A percentile compares a stretch with the other conserved stretches of the same genome.
These are phyloP conservation scores for Paracentrotus lividus DNA, from an alignment of 53 echinoderm and acorn worm species.

Conservation along the genomic window DNA sequence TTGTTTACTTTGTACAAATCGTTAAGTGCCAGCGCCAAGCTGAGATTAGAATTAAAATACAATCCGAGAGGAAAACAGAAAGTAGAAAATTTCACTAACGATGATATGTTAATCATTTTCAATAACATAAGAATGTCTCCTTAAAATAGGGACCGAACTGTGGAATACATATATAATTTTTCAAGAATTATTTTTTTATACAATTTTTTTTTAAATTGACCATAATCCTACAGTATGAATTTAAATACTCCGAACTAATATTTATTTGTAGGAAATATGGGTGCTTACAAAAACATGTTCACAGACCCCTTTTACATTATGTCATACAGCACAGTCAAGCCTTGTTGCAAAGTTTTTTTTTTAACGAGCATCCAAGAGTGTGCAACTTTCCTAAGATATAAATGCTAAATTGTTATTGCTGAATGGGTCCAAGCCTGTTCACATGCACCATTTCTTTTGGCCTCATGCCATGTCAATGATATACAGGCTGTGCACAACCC, in stretches of 20 bases:
- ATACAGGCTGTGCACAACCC: not conserved
- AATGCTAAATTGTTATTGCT: slow-evolving; percentile 40
- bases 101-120: slow-evolving; percentile 30
- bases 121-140: not conserved
- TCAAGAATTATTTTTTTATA: not conserved
- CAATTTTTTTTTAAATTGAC: not conserved
- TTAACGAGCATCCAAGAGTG: not conserved
- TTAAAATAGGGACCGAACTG: too few species aligned
- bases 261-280: not conserved
- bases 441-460: not conserved
- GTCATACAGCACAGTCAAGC: not conserved
- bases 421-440: not conserved
- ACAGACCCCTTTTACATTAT: not conserved
- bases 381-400: not conserved
- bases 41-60: not conserved
- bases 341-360: not conserved
- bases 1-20: slow-evolving; percentile 38
- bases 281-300: not conserved
- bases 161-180: too few species aligned
- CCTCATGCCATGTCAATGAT: not conserved
- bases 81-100: slow-evolving; percentile 13
- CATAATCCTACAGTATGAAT: not conserved
- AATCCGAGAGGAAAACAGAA: slow-evolving; percentile 34
- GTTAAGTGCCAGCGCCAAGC: slow-evolving; percentile 46
- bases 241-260: not conserved